Conservation (phyloP, 2,888 invertebrate genomes). For the Calameuta pallipes region DNA sequence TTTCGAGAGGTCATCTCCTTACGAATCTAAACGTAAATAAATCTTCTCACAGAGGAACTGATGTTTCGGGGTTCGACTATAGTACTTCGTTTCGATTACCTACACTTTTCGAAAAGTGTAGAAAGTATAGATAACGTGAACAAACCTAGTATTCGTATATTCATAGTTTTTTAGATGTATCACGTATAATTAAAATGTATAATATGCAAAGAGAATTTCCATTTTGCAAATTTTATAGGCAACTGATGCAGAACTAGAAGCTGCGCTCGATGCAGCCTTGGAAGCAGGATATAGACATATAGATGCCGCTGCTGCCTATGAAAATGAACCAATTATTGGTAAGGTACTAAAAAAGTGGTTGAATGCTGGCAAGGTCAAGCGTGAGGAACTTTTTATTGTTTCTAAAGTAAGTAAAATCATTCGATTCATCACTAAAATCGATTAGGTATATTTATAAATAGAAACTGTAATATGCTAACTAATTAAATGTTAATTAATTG, state of each 20-base stretch:
- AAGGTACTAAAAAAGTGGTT: slow-evolving; percentile 79
- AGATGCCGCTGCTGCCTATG: slow-evolving; percentile 82
- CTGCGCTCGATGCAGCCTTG: slow-evolving; percentile 77
- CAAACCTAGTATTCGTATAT: neutral
- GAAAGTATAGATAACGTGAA: neutral
- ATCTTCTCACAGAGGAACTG: no score
- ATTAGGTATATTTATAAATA: neutral
- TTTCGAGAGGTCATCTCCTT: no score
- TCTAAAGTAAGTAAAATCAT: slow-evolving; percentile 73
- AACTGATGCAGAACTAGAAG: slow-evolving; percentile 74
- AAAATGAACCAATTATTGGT: slow-evolving; percentile 82
- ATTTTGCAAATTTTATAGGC: slow-evolving; percentile 67
- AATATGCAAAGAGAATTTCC: neutral
- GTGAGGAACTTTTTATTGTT: slow-evolving; percentile 86
- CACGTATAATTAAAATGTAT: neutral
- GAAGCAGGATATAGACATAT: slow-evolving; percentile 86
- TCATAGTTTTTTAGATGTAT: neutral
- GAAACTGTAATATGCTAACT: neutral
- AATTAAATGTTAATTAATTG: neutral
- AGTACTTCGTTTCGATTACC: no score
- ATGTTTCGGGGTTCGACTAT: no score
- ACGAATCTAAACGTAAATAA: no score
- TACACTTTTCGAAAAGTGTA: neutral
- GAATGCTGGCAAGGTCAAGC: slow-evolving; percentile 73
- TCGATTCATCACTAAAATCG: neutral